Conservation (phyloP, 2,888 invertebrate species). For the Branchellion lobata region DNA sequence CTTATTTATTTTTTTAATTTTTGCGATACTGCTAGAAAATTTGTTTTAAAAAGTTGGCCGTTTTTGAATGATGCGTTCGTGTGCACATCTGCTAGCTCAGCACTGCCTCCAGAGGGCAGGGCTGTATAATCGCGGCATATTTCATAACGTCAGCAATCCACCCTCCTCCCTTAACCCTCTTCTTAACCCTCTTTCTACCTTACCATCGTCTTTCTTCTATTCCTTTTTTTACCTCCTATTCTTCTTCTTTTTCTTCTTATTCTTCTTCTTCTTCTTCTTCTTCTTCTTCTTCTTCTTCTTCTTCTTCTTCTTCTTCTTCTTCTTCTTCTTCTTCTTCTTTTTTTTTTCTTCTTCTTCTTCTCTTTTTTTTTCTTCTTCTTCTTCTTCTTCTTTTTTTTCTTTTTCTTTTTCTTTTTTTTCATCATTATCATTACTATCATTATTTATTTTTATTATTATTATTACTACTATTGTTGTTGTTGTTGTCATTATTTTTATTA, state of each 20-base stretch:
- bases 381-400: constrained; percentile 16
- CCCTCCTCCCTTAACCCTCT: too few relatives aligned
- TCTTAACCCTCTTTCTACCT: too few relatives aligned
- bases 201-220: too few relatives aligned
- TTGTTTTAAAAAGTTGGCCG: not conserved
- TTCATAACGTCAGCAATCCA: not conserved
- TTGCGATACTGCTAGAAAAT: not conserved
- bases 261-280: too few relatives aligned
- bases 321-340: not conserved
- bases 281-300: not conserved
- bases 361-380: constrained; percentile 16
- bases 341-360: not conserved
- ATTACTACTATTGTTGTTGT: not conserved
- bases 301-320: not conserved
- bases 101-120: not conserved
- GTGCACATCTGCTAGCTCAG: not conserved
- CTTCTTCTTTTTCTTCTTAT: not conserved
- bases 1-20: not conserved
- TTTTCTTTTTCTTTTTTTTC: not conserved
- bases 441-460: too few relatives aligned
- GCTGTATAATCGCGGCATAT: not conserved
- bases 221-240: not conserved
- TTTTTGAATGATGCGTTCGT: not conserved
- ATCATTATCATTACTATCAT: constrained; percentile 2
- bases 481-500: too few relatives aligned